Evolutionary conservation across 2,113 vertebrate species (phyloP).

Genomic region (human (Homo sapiens)): GRCh38 chr14:62836501-62837000

Average conservation of each 20-base stretch:
- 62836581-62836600: background rate
- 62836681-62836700: background rate
- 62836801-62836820: background rate
- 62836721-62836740: background rate
- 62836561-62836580: background rate
- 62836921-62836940: background rate
- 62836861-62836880: background rate
- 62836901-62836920: background rate
- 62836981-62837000: background rate
- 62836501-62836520: background rate
- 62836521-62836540: slow-evolving; percentile 55
- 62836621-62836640: background rate
- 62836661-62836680: background rate
- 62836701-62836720: background rate
- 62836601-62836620: background rate
- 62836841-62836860: background rate
- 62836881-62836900: background rate
- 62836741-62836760: background rate
- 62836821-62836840: background rate
- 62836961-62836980: background rate
- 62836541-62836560: slow-evolving; percentile 43
- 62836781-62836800: background rate
- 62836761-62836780: background rate
- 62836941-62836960: background rate
- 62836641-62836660: background rate